Evolutionary conservation across 2,113 vertebrate genomes (phyloP).

Genomic region (Romanogobio albipinnatus): DNA sequence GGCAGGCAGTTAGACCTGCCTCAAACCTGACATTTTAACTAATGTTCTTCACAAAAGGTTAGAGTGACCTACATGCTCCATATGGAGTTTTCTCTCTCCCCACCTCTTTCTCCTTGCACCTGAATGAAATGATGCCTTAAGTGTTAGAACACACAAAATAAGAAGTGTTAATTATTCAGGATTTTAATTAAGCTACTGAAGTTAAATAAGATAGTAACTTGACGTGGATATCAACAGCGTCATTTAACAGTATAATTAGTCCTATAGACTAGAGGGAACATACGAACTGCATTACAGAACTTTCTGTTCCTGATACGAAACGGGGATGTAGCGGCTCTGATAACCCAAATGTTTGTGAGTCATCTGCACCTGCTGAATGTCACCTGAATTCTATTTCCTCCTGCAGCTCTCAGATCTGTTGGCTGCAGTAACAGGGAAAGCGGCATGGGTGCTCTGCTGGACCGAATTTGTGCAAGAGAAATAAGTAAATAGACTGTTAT

Average conservation of each 20-base stretch:
- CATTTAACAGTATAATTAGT: not conserved
- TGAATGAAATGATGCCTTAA: slow-evolving; percentile 4
- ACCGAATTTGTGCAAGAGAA: not conserved
- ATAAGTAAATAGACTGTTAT: slow-evolving; percentile 25
- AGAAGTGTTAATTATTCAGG: slow-evolving; percentile 46
- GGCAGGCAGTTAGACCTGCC: slow-evolving; percentile 53
- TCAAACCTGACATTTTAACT: slow-evolving; percentile 73
- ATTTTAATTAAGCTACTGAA: slow-evolving; percentile 45
- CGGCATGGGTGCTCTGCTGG: not conserved
- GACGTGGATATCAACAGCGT: not conserved
- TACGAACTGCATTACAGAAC: not conserved
- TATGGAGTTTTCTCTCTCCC: slow-evolving; percentile 45
- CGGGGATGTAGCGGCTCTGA: slow-evolving; percentile 4
- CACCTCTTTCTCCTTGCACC: slow-evolving; percentile 21
- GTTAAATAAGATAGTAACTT: not conserved
- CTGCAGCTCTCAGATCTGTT: slow-evolving; percentile 28
- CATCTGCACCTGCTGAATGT: slow-evolving; percentile 50
- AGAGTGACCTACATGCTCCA: slow-evolving; percentile 64
- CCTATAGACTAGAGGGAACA: not conserved
- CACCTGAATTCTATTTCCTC: slow-evolving; percentile 46
- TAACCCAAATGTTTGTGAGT: slow-evolving; percentile 39
- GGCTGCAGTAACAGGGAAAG: not conserved
- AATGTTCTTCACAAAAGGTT: slow-evolving; percentile 67
- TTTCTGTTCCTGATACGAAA: slow-evolving; percentile 11
- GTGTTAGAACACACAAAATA: slow-evolving; percentile 2